phyloP scores from a whole-genome alignment of 2,888 invertebrate species.

The Oligia strigilis region DNA sequence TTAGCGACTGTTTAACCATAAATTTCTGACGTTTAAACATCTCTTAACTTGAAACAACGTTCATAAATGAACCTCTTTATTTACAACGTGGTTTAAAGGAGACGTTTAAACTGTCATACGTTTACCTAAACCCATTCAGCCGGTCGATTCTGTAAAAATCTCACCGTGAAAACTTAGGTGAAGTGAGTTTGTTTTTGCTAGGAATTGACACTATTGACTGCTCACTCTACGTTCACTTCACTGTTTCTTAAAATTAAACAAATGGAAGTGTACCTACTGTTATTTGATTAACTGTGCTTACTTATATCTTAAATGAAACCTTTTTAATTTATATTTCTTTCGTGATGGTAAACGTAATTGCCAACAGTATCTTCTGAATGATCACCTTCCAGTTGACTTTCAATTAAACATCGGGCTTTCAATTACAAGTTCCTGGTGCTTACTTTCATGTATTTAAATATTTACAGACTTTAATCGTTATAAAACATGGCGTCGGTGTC shows the following conservation, averaged over 20 bases:
- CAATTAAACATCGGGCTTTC: conserved; percentile 54
- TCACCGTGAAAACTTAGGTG: too few relatives aligned
- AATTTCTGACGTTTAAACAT: too few relatives aligned
- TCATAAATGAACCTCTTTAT: too few relatives aligned
- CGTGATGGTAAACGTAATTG: conserved; percentile 21
- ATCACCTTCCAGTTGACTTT: conserved; percentile 48
- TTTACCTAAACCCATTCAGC: too few relatives aligned
- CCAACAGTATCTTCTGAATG: conserved; percentile 33
- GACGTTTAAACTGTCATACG: too few relatives aligned
- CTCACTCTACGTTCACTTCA: too few relatives aligned
- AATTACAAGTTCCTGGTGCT: conserved; percentile 50
- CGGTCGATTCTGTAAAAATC: too few relatives aligned
- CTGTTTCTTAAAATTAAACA: background rate
- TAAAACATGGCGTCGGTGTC: conserved; percentile 59
- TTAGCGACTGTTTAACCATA: too few relatives aligned
- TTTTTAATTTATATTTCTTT: conserved; percentile 18
- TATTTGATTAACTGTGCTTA: background rate
- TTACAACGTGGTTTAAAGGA: too few relatives aligned
- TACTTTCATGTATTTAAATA: conserved; percentile 62
- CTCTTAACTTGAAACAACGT: too few relatives aligned
- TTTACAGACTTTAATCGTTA: conserved; percentile 66
- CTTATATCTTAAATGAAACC: background rate
- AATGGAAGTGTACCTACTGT: background rate
- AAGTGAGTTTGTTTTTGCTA: too few relatives aligned
- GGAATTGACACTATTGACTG: too few relatives aligned